Percentiles rank a stretch among this genome's conserved stretches.
phyloP scores from a whole-genome alignment of 2,797 vertebrate genomes.

The Pempheris klunzingeri region DNA sequence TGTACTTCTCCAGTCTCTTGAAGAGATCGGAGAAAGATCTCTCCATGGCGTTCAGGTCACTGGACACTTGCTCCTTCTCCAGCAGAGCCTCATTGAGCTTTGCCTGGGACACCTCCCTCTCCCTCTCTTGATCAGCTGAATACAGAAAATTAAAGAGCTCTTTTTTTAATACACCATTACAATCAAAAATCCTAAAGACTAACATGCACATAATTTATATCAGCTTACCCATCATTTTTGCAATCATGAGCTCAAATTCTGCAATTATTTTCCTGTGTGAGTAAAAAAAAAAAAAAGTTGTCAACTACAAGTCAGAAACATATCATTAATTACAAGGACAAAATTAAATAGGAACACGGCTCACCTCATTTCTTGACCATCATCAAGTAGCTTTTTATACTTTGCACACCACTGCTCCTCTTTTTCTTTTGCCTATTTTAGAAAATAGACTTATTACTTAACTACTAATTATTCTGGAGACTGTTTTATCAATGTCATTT shows the following conservation, averaged over 20 bases:
- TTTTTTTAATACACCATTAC: too few relatives aligned
- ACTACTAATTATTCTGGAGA: neutral
- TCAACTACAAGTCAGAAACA: neutral
- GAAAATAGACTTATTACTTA: neutral
- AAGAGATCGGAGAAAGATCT: constrained; percentile 93
- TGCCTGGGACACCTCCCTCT: constrained; percentile 80
- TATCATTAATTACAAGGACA: constrained; percentile 1
- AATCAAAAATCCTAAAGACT: neutral
- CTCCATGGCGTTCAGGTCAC: constrained; percentile 90
- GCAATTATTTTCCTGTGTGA: constrained; percentile 88
- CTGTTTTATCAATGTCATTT: neutral
- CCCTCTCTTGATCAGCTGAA: constrained; percentile 88
- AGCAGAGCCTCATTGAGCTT: constrained; percentile 83
- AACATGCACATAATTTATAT: neutral
- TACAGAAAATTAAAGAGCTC: neutral
- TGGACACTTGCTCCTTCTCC: constrained; percentile 89
- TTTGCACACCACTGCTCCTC: constrained; percentile 83
- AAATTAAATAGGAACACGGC: constrained; percentile 4
- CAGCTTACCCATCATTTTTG: constrained; percentile 88
- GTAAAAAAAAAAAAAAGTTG: neutral
- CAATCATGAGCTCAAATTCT: constrained; percentile 88
- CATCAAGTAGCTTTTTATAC: constrained; percentile 79
- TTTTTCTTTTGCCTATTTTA: constrained; percentile 82
- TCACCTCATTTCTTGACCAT: constrained; percentile 92
- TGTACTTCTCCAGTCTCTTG: constrained; percentile 94